Evolutionary conservation across 2,888 invertebrate genomes (phyloP), one percentile per base, ranked within the genome.

Genomic region (Chorisops tibialis): DNA sequence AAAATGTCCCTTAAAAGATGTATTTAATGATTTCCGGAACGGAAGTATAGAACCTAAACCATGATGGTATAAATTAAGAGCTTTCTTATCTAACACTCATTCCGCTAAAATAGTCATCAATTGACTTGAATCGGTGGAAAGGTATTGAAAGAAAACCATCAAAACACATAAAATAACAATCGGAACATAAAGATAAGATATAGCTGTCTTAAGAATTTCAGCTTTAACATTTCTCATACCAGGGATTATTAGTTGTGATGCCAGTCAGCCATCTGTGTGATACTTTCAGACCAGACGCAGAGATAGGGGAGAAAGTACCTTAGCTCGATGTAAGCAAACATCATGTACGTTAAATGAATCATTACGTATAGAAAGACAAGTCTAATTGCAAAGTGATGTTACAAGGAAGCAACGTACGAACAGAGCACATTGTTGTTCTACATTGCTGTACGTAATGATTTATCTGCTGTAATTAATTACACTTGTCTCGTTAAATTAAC

Each of bases 401-500:
- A 56, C 56, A 30, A 16, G 43, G 30, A 43, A 56, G 35, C 43
- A 43, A 56, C 45, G 43, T 35, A 56, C 21, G 30, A 18, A 56
- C 21, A 24, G 18, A 56, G 21, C 56, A n/a, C 30, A 43, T 56
- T 56, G 30, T 30, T 43, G 56, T 56, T 39, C 16, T 54, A 43
- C 56, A 56, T 56, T 56, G n/a, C n/a, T 56, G 43, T 45, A 56
- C 56, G 24, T 56, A 56, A 56, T 56, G 56, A 56, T 56, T 56
- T 56, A 56, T 56, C 56, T 56, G 4, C 43, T 35, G 45, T 56
- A 56, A 56, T 56, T 56, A 56, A 56, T 56, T 56, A 56, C 56
- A 56, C 56, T 56, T 56, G 56, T 56, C 56, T 56, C 56, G 43
- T 56, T 56, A 56, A 45, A 56, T 56, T 56, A 56, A 56, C 56